These are phyloP conservation scores for Siphonodentalium dalli DNA, from an alignment of 2,888 invertebrate genomes.

Conservation along the genomic window DNA sequence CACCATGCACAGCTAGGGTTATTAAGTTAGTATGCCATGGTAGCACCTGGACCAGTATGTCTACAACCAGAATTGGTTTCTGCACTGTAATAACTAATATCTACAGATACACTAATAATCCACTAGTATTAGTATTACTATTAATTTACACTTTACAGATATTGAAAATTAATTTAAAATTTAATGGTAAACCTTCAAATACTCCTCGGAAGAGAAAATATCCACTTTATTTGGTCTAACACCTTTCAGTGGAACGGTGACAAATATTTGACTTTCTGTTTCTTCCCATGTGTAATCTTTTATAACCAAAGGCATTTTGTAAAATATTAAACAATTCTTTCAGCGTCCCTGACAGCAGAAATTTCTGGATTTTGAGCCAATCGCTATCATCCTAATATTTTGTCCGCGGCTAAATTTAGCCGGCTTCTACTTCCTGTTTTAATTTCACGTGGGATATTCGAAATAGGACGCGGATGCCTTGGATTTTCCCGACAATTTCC, in stretches of 20 bases:
- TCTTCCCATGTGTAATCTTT: slow-evolving; percentile 82
- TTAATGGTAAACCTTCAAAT: slow-evolving; percentile 71
- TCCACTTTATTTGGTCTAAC: slow-evolving; percentile 74
- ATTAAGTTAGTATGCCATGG: no score
- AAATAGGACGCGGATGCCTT: no score
- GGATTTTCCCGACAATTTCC: no score
- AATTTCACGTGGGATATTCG: no score
- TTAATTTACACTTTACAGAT: neutral
- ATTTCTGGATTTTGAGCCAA: no score
- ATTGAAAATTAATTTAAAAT: neutral
- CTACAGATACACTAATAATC: neutral
- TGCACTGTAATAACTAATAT: neutral
- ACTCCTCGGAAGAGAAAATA: slow-evolving; percentile 75
- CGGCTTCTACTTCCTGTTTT: no score
- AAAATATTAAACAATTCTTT: no score
- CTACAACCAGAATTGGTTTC: neutral
- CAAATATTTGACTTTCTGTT: slow-evolving; percentile 71
- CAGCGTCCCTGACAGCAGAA: no score
- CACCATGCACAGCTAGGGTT: no score
- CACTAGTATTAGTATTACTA: neutral
- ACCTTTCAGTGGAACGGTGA: slow-evolving; percentile 75
- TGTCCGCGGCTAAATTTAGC: no score
- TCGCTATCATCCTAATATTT: no score
- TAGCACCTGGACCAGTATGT: no score
- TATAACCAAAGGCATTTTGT: slow-evolving; percentile 68